phyloP scores from a whole-genome alignment of 2,888 invertebrate genomes.

The Tryphoninae sp. region DNA sequence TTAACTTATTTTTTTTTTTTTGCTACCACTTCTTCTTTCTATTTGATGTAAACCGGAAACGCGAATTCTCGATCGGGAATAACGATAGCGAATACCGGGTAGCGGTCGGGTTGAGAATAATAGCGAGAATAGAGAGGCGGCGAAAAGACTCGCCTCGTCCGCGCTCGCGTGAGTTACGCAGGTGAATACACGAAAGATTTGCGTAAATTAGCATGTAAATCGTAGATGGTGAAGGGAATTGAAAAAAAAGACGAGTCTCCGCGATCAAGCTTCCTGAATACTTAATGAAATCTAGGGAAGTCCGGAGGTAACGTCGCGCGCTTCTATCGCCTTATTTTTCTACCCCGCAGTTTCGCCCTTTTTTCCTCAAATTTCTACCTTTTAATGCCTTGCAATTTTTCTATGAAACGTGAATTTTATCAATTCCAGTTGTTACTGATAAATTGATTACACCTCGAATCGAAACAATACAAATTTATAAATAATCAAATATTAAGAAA shows the following conservation, averaged over 20 bases:
- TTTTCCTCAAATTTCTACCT: too few species aligned
- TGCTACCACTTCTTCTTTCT: neutral
- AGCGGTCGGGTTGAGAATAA: neutral
- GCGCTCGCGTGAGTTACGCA: conserved; percentile 39
- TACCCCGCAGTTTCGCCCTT: too few species aligned
- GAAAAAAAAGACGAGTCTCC: conserved; percentile 49
- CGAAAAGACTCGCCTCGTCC: conserved; percentile 53
- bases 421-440: too few species aligned
- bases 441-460: too few species aligned
- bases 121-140: conserved; percentile 33
- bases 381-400: too few species aligned
- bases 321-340: too few species aligned
- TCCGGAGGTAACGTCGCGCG: neutral
- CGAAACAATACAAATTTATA: neutral
- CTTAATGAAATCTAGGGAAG: conserved; percentile 49
- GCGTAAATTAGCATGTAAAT: conserved; percentile 63
- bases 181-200: conserved; percentile 61
- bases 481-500: neutral
- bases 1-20: neutral
- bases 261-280: conserved; percentile 54
- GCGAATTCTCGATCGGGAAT: conserved; percentile 53
- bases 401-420: too few species aligned
- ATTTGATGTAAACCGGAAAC: conserved; percentile 54
- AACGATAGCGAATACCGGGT: conserved; percentile 38
- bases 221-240: conserved; percentile 19